These are phyloP conservation scores for Harpalus rufipes DNA, from an alignment of 2,888 invertebrate species.

Conservation along the genomic window DNA sequence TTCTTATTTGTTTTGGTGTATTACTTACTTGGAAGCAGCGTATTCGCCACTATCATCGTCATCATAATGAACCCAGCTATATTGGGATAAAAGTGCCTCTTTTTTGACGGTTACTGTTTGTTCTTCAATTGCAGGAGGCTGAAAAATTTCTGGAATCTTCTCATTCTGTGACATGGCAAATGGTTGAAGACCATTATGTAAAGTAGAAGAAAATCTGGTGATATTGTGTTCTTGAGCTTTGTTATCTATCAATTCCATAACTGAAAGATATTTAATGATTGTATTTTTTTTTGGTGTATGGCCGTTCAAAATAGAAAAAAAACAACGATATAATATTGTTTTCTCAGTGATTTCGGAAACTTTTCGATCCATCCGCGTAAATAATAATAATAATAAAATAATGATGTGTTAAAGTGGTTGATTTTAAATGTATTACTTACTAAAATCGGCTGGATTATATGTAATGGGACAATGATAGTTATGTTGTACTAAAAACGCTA, in stretches of 20 bases:
- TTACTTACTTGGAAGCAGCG: slow-evolving; percentile 13
- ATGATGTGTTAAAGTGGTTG: neutral
- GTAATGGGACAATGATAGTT: slow-evolving; percentile 83
- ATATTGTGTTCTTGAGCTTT: slow-evolving; percentile 24
- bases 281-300: too few relatives aligned
- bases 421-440: slow-evolving; percentile 65
- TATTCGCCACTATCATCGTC: slow-evolving; percentile 17
- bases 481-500: slow-evolving; percentile 87
- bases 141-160: neutral
- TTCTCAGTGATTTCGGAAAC: too few relatives aligned
- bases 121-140: neutral
- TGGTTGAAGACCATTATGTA: slow-evolving; percentile 35
- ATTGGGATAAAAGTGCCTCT: slow-evolving; percentile 6
- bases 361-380: too few relatives aligned
- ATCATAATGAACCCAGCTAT: slow-evolving; percentile 19
- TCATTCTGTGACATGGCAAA: neutral
- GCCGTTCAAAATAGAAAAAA: too few relatives aligned
- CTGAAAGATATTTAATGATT: too few relatives aligned
- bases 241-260: slow-evolving; percentile 55
- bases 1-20: neutral
- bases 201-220: slow-evolving; percentile 16
- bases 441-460: slow-evolving; percentile 87
- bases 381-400: too few relatives aligned
- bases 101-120: neutral
- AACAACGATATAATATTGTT: too few relatives aligned